Base-by-base conservation (phyloP, 2,888 invertebrate species). In the Myopa testacea region DNA sequence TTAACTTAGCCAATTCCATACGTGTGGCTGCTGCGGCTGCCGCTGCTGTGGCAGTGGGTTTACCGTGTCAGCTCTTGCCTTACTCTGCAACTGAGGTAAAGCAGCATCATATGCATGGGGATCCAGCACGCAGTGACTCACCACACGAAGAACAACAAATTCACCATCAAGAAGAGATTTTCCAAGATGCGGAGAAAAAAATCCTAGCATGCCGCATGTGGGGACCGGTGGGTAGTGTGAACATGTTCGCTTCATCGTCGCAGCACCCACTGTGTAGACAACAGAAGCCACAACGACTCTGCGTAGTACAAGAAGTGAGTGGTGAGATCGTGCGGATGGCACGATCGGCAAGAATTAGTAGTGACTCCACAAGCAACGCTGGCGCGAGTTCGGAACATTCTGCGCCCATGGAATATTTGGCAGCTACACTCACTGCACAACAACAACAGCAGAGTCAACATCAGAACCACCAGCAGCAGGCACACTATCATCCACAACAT, bases 331-430 rank as follows among this genome's bases (percentile, higher is more conserved):
- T 82, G 0, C 82, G 84, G 6, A 68, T 85, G 3, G 83, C 84
- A 1, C 84, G 87, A 4, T 83, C 87, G 6, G 91, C 92, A 12
- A 94, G 95, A 82, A 94, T 94, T 86, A 97, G 87, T 79, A 83
- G 86, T 0, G 87, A 87, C 69, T 84, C 85, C 5, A 80, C 84
- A 4, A 83, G 81, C 50, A 84, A 84, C 58, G 83, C 84, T 8
- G 83, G 84, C 10, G 84, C 84, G 14, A 83, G 82, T 58, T 84
- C 83, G 2, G 84, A 84, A 14, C 78, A 83, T 3, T 82, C 83
- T 0, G 75, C 76, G 60, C 37, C 69, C 58, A 3, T 77, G 73
- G 69, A 52, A 5, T 65, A 72, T 78, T 34, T 75, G 38, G n/a
- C 70, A 4, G 34, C 52, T 34, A 68, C 26, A 19, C 37, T 75